phyloP scores from a whole-genome alignment of 2,113 vertebrate genomes.

The Mastomys coucha region DNA sequence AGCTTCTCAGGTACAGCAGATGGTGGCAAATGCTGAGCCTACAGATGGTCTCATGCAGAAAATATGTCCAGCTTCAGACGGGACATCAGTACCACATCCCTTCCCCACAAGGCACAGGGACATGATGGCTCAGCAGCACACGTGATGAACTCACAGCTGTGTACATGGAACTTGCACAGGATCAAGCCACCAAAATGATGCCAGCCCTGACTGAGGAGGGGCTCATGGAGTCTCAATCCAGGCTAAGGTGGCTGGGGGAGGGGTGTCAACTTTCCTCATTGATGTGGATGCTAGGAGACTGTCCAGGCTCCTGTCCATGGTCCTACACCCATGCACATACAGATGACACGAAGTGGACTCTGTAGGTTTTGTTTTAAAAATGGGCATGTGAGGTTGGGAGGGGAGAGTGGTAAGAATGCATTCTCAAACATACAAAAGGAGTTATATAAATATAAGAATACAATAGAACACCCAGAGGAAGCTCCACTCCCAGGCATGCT shows the following conservation, averaged over 20 bases:
- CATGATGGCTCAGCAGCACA: background rate
- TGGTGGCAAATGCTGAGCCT: background rate
- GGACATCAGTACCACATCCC: background rate
- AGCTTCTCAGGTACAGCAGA: background rate
- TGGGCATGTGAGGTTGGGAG: background rate
- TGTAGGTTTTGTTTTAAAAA: background rate
- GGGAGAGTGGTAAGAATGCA: background rate
- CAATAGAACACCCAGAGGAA: too few species aligned
- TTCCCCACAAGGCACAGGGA: background rate
- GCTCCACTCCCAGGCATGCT: too few species aligned
- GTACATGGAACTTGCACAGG: background rate
- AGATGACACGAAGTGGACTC: background rate
- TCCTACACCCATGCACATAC: background rate
- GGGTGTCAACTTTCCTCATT: background rate
- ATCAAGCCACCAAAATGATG: background rate
- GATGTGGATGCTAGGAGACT: background rate
- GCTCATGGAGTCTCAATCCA: background rate
- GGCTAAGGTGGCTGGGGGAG: background rate
- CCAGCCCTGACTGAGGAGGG: background rate
- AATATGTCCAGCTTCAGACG: background rate
- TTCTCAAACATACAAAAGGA: background rate
- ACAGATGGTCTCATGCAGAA: background rate
- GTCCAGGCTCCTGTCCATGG: background rate
- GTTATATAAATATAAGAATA: background rate
- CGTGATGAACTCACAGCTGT: too few species aligned